Conservation (phyloP, 92 coral and sea anemone genomes). For the Porites lobata region DNA sequence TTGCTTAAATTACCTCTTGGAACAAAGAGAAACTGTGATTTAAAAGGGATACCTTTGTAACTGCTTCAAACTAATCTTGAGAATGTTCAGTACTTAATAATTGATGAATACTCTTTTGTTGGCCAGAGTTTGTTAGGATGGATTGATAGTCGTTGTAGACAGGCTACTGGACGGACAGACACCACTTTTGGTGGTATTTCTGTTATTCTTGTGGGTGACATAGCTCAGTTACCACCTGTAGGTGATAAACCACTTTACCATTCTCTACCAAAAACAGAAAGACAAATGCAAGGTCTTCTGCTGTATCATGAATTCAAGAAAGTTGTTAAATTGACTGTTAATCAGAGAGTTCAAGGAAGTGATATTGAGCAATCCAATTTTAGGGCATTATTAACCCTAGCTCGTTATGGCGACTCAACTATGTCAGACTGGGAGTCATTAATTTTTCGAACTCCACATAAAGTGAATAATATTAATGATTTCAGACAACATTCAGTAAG, state of each 20-base stretch:
- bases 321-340: slow-evolving; percentile 32
- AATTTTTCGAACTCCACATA: neutral
- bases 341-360: slow-evolving; percentile 43
- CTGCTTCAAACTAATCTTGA: slow-evolving; percentile 36
- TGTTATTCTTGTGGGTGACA: slow-evolving; percentile 46
- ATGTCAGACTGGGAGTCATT: slow-evolving; percentile 50
- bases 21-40: slow-evolving; percentile 11
- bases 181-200: slow-evolving; percentile 43
- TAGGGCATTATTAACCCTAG: slow-evolving; percentile 41
- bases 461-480: slow-evolving; percentile 33
- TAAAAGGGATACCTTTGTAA: slow-evolving; percentile 40
- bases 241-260: slow-evolving; percentile 38
- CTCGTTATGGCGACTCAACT: slow-evolving; percentile 59
- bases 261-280: slow-evolving; percentile 36
- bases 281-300: slow-evolving; percentile 7
- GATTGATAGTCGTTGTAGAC: slow-evolving; percentile 46
- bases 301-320: slow-evolving; percentile 40
- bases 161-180: slow-evolving; percentile 39
- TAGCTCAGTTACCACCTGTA: slow-evolving; percentile 30
- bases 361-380: slow-evolving; percentile 36
- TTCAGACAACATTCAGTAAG: slow-evolving; percentile 39
- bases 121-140: slow-evolving; percentile 39
- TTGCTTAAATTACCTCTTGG: slow-evolving; percentile 52
- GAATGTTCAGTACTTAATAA: slow-evolving; percentile 19
- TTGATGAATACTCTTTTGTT: slow-evolving; percentile 40